Evolutionary conservation across 2,113 vertebrate genomes (phyloP).

Genomic region (Dipodomys ordii): DNA sequence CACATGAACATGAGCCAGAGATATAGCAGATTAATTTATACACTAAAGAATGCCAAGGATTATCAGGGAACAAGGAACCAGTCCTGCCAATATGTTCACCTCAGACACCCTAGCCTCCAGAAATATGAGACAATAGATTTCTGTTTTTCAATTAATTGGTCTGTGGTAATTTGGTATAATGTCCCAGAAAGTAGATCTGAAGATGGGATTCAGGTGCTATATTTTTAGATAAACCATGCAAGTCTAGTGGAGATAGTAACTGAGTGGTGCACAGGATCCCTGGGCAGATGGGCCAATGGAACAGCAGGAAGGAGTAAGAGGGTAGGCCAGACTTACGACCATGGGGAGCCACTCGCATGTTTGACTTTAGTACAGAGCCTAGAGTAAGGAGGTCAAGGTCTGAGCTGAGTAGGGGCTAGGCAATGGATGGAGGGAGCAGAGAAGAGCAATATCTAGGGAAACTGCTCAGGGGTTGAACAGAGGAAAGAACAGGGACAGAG

Average conservation of each 20-base stretch:
- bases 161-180: too few species aligned
- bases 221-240: neutral
- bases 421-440: neutral
- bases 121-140: neutral
- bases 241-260: neutral
- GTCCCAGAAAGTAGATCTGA: neutral
- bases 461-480: neutral
- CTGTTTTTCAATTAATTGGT: neutral
- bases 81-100: neutral
- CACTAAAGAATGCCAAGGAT: neutral
- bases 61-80: neutral
- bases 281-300: neutral
- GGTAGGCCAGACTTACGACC: too few species aligned
- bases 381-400: too few species aligned
- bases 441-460: too few species aligned
- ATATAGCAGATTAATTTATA: neutral
- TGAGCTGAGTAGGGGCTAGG: neutral
- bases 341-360: neutral
- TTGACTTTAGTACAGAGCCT: too few species aligned
- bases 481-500: neutral
- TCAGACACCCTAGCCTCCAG: neutral
- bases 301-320: neutral
- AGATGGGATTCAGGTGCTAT: neutral
- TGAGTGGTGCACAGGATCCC: rapidly evolving
- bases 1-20: neutral